A percentile compares a stretch with the other conserved stretches of the same genome.
phyloP scores from a whole-genome alignment of 1,140 invertebrate genomes.

The Heterodera carotae region DNA sequence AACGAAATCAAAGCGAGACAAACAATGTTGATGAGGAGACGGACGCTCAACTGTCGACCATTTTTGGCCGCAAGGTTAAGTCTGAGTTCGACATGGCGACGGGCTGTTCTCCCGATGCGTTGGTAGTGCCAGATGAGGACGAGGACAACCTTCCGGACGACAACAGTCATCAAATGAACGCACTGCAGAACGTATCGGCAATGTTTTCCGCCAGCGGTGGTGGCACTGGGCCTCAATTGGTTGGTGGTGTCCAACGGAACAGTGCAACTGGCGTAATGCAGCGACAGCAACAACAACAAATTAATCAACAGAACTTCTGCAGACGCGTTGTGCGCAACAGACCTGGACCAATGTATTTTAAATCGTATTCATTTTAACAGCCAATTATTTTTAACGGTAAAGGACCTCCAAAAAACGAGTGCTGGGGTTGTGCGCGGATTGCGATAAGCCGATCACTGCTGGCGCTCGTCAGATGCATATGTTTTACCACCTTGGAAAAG shows the following conservation, averaged over 20 bases:
- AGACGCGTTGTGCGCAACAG: conserved; percentile 26
- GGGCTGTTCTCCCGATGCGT: not conserved
- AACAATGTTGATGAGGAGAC: conserved; percentile 34
- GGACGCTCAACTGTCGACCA: conserved; percentile 41
- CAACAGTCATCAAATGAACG: conserved; percentile 29
- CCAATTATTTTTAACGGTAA: not conserved
- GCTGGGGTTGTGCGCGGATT: conserved; percentile 56
- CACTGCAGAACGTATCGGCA: conserved; percentile 32
- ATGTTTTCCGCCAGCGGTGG: conserved; percentile 37
- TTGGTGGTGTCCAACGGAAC: not conserved
- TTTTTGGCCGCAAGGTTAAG: conserved; percentile 44
- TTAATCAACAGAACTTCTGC: not conserved
- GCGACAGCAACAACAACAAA: not conserved
- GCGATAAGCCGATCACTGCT: conserved; percentile 63
- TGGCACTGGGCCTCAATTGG: not conserved
- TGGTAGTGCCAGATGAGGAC: not conserved
- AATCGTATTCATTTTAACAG: too few relatives aligned
- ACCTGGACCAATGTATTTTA: conserved; percentile 20
- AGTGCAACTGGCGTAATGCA: not conserved
- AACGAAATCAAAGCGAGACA: not conserved
- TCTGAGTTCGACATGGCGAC: conserved; percentile 40
- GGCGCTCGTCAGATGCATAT: conserved; percentile 65
- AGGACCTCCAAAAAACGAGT: conserved; percentile 61
- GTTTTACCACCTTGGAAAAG: conserved; percentile 64
- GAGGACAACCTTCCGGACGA: conserved; percentile 27